Conservation (phyloP, 92 coral and sea anemone genomes). For the Epizoanthus scotinus region DNA sequence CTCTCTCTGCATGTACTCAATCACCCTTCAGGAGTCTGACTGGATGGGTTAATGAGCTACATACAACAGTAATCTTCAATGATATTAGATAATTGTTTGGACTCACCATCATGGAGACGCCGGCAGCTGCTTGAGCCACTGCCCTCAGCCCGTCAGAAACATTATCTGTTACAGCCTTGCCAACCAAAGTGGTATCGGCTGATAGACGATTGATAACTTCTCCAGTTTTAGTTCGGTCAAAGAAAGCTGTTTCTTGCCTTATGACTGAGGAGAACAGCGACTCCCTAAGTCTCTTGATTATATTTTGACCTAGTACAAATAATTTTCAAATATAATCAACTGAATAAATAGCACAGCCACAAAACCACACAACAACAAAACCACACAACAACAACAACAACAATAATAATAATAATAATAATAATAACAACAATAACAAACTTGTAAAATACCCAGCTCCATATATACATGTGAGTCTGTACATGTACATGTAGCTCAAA, state of each 20-base stretch:
- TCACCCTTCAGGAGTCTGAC: no score
- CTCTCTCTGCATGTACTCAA: no score
- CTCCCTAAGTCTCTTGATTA: constrained; percentile 75
- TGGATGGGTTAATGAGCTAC: no score
- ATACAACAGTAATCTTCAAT: no score
- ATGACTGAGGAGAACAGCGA: constrained; percentile 78
- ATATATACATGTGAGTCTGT: no score
- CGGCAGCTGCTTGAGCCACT: constrained; percentile 91
- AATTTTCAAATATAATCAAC: background rate
- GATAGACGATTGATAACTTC: constrained; percentile 93
- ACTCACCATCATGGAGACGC: constrained; percentile 95
- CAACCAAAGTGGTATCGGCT: constrained; percentile 91
- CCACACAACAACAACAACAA: no score
- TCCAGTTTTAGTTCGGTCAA: constrained; percentile 91
- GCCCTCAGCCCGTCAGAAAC: constrained; percentile 98
- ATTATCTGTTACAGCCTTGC: constrained; percentile 97
- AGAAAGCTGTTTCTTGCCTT: constrained; percentile 94
- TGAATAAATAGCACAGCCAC: background rate
- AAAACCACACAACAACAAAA: background rate
- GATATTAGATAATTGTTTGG: no score
- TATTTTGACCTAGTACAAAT: constrained; percentile 74
- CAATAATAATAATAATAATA: no score
- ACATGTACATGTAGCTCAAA: no score
- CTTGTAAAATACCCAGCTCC: no score
- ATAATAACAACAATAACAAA: no score